phyloP scores from a whole-genome alignment of 2,888 invertebrate species.

The Anarsia innoxiella region DNA sequence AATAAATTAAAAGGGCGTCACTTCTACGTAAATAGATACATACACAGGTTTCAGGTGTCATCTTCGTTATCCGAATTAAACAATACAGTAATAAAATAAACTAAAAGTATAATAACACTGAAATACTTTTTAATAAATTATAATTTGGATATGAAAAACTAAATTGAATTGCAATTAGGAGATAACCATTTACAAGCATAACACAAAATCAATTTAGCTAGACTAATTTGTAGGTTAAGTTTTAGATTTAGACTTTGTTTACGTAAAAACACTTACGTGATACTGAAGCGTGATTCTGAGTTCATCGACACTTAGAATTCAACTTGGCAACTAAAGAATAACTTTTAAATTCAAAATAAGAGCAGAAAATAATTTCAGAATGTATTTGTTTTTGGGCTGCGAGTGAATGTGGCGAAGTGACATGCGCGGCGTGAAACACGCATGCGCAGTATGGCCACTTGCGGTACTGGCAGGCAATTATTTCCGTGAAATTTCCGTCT shows the following conservation, averaged over 20 bases:
- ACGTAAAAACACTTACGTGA: conserved; percentile 1
- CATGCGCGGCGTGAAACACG: conserved; percentile 48
- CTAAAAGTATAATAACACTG: background rate
- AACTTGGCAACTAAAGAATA: conserved; percentile 9
- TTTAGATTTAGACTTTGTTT: background rate
- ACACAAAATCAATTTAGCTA: conserved; percentile 12
- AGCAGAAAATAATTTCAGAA: conserved; percentile 24
- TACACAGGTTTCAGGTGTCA: too few species aligned
- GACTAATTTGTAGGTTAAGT: conserved; percentile 12
- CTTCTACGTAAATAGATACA: too few species aligned
- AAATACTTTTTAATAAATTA: too few species aligned
- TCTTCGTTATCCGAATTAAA: background rate
- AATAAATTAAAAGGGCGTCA: too few species aligned
- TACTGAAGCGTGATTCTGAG: background rate
- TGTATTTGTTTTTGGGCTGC: conserved; percentile 45
- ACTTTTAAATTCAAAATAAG: conserved; percentile 15
- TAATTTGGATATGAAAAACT: too few species aligned
- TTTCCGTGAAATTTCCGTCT: conserved; percentile 57
- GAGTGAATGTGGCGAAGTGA: conserved; percentile 30
- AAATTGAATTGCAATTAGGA: too few species aligned
- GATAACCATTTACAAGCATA: too few species aligned
- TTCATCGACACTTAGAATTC: conserved; percentile 4
- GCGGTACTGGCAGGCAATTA: conserved; percentile 42
- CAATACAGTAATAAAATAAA: background rate
- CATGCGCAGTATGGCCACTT: conserved; percentile 37